A percentile compares a stretch with the other conserved stretches of the same genome.
Conservation (phyloP, 2,888 invertebrate species). For the Panopea generosa region DNA sequence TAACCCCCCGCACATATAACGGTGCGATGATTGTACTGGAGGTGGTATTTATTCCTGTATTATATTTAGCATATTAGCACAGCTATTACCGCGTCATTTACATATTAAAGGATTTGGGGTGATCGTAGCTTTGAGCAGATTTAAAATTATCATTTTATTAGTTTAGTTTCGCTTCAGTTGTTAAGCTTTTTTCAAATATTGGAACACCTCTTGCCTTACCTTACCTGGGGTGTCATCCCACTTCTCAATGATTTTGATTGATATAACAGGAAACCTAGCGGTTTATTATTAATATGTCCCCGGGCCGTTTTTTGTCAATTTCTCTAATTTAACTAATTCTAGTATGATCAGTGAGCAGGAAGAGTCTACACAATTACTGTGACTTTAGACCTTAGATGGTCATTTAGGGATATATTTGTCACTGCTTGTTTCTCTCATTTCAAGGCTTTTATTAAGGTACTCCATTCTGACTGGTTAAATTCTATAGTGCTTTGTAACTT, state of each 20-base stretch:
- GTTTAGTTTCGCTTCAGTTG: constrained; percentile 13
- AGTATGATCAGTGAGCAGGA: not conserved
- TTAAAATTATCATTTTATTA: constrained; percentile 6
- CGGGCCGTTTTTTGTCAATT: constrained; percentile 13
- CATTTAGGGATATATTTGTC: constrained; percentile 18
- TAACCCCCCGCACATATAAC: too few species aligned
- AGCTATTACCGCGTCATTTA: too few species aligned
- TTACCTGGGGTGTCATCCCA: too few species aligned
- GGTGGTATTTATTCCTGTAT: too few species aligned
- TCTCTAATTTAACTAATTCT: constrained; percentile 49
- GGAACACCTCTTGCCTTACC: not conserved
- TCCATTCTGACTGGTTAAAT: not conserved
- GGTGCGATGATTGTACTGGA: too few species aligned
- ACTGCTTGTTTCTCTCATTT: not conserved
- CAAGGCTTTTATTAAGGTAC: not conserved
- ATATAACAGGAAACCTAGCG: constrained; percentile 38
- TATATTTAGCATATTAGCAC: too few species aligned
- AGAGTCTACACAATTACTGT: constrained; percentile 39
- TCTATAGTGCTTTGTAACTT: too few species aligned
- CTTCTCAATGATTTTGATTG: constrained; percentile 23
- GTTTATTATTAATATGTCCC: constrained; percentile 9
- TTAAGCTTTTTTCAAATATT: constrained; percentile 1
- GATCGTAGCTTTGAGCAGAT: not conserved
- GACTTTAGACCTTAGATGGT: constrained; percentile 32
- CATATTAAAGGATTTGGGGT: not conserved